Evolutionary conservation across 1,140 invertebrate species (phyloP).

Genomic region (Bilobella aurantiaca): DNA sequence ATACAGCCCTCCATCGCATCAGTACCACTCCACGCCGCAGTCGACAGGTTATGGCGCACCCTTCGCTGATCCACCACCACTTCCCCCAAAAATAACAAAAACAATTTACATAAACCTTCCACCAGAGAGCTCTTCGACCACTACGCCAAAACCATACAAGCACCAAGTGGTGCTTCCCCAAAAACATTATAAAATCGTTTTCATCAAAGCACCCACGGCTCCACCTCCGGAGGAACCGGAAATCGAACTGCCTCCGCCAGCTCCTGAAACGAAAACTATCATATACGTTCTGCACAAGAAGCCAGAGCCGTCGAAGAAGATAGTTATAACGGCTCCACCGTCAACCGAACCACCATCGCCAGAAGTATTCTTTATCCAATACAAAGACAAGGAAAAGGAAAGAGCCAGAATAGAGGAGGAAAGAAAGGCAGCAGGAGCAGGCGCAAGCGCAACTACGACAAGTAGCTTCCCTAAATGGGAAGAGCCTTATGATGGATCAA

Average conservation of each 20-base stretch:
- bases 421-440: neutral
- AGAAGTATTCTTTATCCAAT: conserved; percentile 66
- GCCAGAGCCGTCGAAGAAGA: conserved; percentile 14
- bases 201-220: neutral
- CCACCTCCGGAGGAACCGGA: neutral
- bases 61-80: too few species aligned
- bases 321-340: conserved; percentile 57
- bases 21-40: too few species aligned
- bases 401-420: neutral
- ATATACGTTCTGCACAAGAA: conserved; percentile 75
- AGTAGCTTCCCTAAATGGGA: too few species aligned
- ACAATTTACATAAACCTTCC: conserved; percentile 1
- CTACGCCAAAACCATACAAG: neutral
- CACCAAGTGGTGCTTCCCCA: neutral
- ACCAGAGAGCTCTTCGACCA: neutral
- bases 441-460: neutral
- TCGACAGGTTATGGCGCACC: neutral
- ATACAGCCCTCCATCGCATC: too few species aligned
- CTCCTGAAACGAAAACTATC: neutral
- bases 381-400: conserved; percentile 48
- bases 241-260: neutral
- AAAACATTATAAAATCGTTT: conserved; percentile 4
- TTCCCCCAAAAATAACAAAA: neutral
- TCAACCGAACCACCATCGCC: conserved; percentile 72
- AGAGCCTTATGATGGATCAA: too few species aligned